phyloP scores from a whole-genome alignment of 2,888 invertebrate species.

The Megastigmus dorsalis region DNA sequence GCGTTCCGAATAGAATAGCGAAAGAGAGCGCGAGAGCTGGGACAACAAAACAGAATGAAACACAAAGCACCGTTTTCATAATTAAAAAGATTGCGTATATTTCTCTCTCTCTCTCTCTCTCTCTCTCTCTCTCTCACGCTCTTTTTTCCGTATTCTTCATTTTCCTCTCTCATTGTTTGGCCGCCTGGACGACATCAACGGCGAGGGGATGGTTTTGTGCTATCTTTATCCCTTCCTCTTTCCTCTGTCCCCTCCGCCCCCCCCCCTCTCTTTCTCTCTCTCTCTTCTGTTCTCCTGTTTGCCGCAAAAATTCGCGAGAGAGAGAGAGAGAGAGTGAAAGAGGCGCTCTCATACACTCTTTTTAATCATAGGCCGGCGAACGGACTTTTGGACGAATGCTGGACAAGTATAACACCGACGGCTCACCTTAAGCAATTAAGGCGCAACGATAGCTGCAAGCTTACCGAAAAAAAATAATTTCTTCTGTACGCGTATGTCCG shows the following conservation, averaged over 20 bases:
- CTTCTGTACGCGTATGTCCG: too few relatives aligned
- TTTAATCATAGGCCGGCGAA: too few relatives aligned
- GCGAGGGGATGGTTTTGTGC: not conserved
- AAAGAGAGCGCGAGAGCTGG: conserved; percentile 60
- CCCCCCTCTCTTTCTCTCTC: not conserved
- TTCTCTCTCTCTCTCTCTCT: conserved; percentile 59
- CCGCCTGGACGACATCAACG: not conserved
- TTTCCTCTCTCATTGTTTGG: conserved; percentile 40
- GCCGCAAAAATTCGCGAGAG: too few relatives aligned
- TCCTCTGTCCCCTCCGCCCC: not conserved
- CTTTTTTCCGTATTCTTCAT: conserved; percentile 27
- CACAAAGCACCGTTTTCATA: conserved; percentile 75
- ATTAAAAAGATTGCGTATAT: conserved; percentile 74
- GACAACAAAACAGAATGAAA: conserved; percentile 74
- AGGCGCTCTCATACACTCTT: too few relatives aligned
- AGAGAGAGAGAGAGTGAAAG: too few relatives aligned
- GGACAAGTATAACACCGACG: too few relatives aligned
- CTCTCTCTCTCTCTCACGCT: conserved; percentile 54
- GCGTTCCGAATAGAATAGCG: conserved; percentile 70
- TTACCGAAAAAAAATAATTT: too few relatives aligned
- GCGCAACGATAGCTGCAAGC: too few relatives aligned
- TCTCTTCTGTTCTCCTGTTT: not conserved
- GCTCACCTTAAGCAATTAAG: too few relatives aligned
- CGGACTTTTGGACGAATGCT: too few relatives aligned
- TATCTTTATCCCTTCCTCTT: not conserved